Conservation (phyloP, 2,888 invertebrate species). For the Brachyopa scutellaris region DNA sequence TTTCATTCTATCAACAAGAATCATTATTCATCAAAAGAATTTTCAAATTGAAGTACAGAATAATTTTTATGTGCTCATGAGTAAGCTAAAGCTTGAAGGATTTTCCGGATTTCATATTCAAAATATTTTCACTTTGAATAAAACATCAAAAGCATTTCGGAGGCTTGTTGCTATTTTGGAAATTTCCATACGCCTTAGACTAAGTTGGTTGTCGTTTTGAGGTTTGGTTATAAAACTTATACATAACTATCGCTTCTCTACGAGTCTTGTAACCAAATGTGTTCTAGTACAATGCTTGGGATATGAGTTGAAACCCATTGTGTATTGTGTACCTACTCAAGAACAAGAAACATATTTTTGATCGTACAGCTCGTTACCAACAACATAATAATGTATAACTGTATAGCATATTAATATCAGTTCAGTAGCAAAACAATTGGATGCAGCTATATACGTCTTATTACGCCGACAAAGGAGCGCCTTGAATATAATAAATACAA, state of each 20-base stretch:
- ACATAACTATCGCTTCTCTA: too few relatives aligned
- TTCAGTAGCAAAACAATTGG: conserved; percentile 43
- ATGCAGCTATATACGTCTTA: conserved; percentile 22
- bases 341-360: too few relatives aligned
- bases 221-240: background rate
- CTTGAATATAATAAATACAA: too few relatives aligned
- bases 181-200: background rate
- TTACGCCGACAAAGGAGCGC: conserved; percentile 16
- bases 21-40: conserved; percentile 11
- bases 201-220: background rate
- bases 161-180: background rate
- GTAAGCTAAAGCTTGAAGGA: background rate
- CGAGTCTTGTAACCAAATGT: too few relatives aligned
- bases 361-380: conserved; percentile 1
- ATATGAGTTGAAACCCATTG: too few relatives aligned
- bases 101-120: background rate
- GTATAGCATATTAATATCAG: conserved; percentile 1
- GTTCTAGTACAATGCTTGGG: too few relatives aligned
- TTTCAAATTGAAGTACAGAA: background rate
- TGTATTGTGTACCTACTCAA: background rate
- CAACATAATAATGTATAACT: conserved; percentile 1
- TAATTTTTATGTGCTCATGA: background rate
- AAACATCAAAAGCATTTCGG: background rate
- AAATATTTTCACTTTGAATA: too few relatives aligned
- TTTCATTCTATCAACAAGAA: background rate